Base-by-base conservation (phyloP, 2,797 vertebrate genomes). In the Thalassophryne amazonica region DNA sequence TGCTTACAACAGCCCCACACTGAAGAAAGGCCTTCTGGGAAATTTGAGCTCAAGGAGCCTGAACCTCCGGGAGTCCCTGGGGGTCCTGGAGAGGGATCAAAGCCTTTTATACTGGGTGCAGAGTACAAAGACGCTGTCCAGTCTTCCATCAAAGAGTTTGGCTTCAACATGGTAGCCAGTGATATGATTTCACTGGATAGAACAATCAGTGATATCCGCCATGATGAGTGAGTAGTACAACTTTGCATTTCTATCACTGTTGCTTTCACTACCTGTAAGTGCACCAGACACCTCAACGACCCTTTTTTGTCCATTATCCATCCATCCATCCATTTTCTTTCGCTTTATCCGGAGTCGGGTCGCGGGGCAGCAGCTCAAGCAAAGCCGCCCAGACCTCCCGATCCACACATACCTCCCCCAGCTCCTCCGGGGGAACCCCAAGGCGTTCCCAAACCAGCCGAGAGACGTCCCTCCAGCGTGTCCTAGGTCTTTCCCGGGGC, bases 141-240 rank as follows among this genome's bases (percentile, higher is more conserved):
- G 89, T 89, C 89, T 73, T 95, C 95, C 86, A 93, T 99, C 81
- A 98, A 96, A 73, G 97, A 99, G 80, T 99, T 97, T 83, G 97
- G 97, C 64, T 99, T 99, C 91, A 99, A 99, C 84, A 99, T 99
- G 96, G 97, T 99, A 72, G 97, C 93, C 23, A 99, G 96, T 61
- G 96, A 99, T 72, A 95, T 98, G 95, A 98, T 99, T 87, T 99
- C 96, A 0, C 86, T 99, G 76, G 97, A 99, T 83, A 90, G 97
- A 61, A 94, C 88, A 9, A 83, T 99, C 80, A 92, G 77, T 60
- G 97, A 99, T 68, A 82, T 99, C 37, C 93, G 97, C 2, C 94
- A 98, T 47, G 94, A 98, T 80, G 95, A 99, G 97, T 99, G 88
- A 97, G 97, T 91, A 32, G 12, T 9, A 8, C 24, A n/a, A n/a